Evolutionary conservation across 2,888 invertebrate genomes (phyloP), one percentile per base, ranked within the genome.

Genomic region (Calephelis perditalis): DNA sequence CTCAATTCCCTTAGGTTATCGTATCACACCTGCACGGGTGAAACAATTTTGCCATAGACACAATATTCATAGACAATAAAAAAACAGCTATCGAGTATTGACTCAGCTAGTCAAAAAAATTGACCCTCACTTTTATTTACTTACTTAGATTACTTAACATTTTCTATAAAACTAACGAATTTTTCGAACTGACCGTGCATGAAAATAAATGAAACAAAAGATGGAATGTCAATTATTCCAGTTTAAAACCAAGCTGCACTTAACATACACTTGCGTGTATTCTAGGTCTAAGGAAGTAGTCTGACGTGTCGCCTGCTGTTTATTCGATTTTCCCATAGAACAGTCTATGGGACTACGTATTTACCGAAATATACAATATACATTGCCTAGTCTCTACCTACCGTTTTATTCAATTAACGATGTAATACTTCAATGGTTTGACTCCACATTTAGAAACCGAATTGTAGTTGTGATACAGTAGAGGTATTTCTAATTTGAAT

Each of bases 401-500:
- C 9, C 4, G 9, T 5, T 5, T 5, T 49, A 10, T 49, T 49
- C 5, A 26, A 47, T 12, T 2, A 47, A 15, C 47, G 15, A 47
- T 7, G 8, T 5, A 12, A 8, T 12, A 8, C 15, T 47, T 47
- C 47, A 47, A 47, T 49, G 49, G 12, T 49, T 49, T 9, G 8
- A 15, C 49, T 9, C 12, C 49, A 26, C 26, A 26, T 49, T 9
- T 9, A 15, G 9, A 26, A 26, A 49, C 12, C 49, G 26, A 2
- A 8, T 49, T 26, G 26, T 1, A 26, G 49, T 26, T 9, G 49
- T 4, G 10, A 49, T 15, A 49, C 15, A 49, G 49, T 49, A 49
- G 26, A 49, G 45, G 59, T 35, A 54, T 56, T 36, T 45, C 56
- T 61, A 62, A 62, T 65, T 62, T 65, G 59, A 65, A 59, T 62